Evolutionary conservation across 2,888 invertebrate genomes (phyloP), one percentile per base, ranked within the genome.

Genomic region (Nephrotoma flavescens): DNA sequence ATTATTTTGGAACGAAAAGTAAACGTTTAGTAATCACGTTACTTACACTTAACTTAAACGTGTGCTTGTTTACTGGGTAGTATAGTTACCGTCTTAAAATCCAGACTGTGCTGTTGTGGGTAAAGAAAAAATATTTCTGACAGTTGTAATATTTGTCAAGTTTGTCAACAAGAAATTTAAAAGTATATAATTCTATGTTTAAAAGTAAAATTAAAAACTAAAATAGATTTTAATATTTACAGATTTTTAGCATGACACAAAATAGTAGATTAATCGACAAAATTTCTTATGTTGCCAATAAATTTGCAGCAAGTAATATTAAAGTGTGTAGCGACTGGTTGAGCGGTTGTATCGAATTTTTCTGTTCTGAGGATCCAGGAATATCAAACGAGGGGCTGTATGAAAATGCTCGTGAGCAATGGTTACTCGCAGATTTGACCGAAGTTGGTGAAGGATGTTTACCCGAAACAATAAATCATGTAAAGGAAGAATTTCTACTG

Each of bases 351-450:
- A 86, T 88, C 2, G 85, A 87, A 85, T 88, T 47, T 45, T 88
- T 88, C 71, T 42, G 87, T 12, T 85, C 86, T 4, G 86, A 87
- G 41, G 45, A 87, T n/a, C 52, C 57, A 45, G 19, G 19, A 15
- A 87, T 87, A 87, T 89, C 90, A 1, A 86, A 89, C 83, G 89
- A 91, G 52, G 90, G 92, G 41, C 89, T 93, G 85, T 89, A 92
- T 87, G 88, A 89, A 86, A 93, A 92, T 89, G 93, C 92, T 0
- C 92, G 91, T 57, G 90, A 92, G 86, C 94, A 94, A 89, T 94
- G 93, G 93, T 89, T 92, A 86, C 89, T 93, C 4, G 90, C 92
- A 47, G 93, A 94, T 89, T 89, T 94, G 83, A 89, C 92, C 86
- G 93, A 93, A 83, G 91, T 93, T 57, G 92, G 92, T 87, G 90